Percentiles rank a stretch among this genome's conserved stretches.
Conservation (phyloP, 1,140 invertebrate species). For the Ostrea denselamellosa region DNA sequence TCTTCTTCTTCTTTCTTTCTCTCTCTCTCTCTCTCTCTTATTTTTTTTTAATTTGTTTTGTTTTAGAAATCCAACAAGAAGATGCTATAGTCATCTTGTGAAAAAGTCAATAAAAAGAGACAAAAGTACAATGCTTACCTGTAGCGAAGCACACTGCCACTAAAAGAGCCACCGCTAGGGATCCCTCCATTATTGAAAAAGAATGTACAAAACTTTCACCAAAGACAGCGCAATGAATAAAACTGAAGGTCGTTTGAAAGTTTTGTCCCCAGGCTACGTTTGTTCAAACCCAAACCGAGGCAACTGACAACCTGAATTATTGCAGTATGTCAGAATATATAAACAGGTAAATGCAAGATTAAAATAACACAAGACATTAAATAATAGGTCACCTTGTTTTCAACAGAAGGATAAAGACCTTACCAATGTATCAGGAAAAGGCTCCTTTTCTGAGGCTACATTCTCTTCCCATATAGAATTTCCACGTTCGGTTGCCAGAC, state of each 20-base stretch:
- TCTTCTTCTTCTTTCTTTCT: no score
- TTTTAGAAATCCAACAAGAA: no score
- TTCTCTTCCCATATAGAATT: no score
- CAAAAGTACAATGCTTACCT: background rate
- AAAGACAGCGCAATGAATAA: background rate
- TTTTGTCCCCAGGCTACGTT: background rate
- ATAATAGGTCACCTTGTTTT: constrained; percentile 1
- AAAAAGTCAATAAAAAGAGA: no score
- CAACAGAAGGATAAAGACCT: no score
- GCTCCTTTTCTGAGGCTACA: no score
- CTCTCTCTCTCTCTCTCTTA: no score
- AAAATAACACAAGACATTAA: background rate
- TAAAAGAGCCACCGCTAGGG: background rate
- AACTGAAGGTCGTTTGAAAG: constrained; percentile 35
- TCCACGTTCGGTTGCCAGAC: no score
- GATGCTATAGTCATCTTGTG: no score
- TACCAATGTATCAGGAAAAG: no score
- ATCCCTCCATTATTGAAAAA: background rate
- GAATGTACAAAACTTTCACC: background rate
- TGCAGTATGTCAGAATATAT: background rate
- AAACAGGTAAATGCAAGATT: background rate
- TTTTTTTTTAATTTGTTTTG: no score
- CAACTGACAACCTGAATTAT: constrained; percentile 1
- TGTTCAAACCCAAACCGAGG: constrained; percentile 16
- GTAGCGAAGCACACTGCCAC: background rate